Evolutionary conservation across 2,113 vertebrate species (phyloP).

Genomic region (Chionis minor): DNA sequence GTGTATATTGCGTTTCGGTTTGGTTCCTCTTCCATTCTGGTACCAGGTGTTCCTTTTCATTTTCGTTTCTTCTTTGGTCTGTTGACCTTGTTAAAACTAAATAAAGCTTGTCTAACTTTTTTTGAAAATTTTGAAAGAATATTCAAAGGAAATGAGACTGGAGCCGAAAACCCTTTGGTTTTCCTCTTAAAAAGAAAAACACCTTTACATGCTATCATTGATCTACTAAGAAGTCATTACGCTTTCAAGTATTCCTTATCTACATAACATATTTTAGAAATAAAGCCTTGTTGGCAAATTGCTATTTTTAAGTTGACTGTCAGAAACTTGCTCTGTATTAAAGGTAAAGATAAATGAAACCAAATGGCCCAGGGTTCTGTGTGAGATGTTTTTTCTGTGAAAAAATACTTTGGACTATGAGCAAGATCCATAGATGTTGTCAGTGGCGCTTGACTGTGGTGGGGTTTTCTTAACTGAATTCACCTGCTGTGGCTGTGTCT

Average conservation of each 20-base stretch:
- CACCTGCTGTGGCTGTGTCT: not conserved
- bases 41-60: not conserved
- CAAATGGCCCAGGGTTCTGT: not conserved
- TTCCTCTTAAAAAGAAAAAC: not conserved
- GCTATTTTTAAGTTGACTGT: not conserved
- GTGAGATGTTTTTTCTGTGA: not conserved
- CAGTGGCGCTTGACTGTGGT: fast-evolving
- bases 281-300: conserved; percentile 18
- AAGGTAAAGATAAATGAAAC: not conserved
- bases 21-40: not conserved
- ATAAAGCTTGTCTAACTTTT: not conserved
- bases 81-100: not conserved
- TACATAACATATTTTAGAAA: conserved; percentile 2
- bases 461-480: not conserved
- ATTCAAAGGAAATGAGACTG: not conserved
- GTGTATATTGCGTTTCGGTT: not conserved
- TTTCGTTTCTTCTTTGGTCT: not conserved
- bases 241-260: conserved; percentile 35
- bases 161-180: not conserved
- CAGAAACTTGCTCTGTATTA: not conserved
- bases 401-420: not conserved
- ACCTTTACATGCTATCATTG: not conserved
- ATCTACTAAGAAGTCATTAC: conserved; percentile 1
- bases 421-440: not conserved
- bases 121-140: not conserved